Conservation (phyloP, 2,113 vertebrate species). For the Neotoma lepida region DNA sequence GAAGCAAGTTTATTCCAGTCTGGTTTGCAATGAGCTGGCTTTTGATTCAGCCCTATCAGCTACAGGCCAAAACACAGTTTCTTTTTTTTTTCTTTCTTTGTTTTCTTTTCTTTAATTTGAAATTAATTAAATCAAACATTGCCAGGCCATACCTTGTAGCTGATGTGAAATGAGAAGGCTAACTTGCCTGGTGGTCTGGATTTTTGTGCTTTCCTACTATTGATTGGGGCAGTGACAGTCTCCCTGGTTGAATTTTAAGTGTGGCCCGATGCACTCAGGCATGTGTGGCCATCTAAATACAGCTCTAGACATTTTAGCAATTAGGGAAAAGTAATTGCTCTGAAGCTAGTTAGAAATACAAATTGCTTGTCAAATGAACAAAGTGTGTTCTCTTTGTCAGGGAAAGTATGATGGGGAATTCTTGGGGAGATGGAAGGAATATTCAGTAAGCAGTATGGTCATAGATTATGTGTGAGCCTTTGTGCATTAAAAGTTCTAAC, state of each 20-base stretch:
- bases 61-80: not conserved
- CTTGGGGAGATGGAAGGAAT: not conserved
- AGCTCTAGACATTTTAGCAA: slow-evolving; percentile 41
- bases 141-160: not conserved
- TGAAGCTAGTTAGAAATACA: slow-evolving; percentile 28
- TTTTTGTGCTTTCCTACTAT: not conserved
- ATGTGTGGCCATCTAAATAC: slow-evolving; percentile 52
- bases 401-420: not conserved
- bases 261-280: not conserved
- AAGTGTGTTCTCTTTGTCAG: not conserved
- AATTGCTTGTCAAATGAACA: slow-evolving; percentile 55
- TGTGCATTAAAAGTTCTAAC: not conserved
- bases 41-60: slow-evolving; percentile 37
- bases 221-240: slow-evolving; percentile 9
- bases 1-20: slow-evolving; percentile 13
- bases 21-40: slow-evolving; percentile 40
- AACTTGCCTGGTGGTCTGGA: not conserved
- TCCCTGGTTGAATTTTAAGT: slow-evolving; percentile 41
- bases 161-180: slow-evolving; percentile 44
- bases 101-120: slow-evolving; percentile 64
- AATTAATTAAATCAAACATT: slow-evolving; percentile 67
- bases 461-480: not conserved
- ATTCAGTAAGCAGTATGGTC: not conserved
- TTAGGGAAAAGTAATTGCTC: slow-evolving; percentile 52
- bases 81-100: not conserved